Conservation (phyloP, 2,888 invertebrate species). For the Caenorhabditis parvicauda region DNA sequence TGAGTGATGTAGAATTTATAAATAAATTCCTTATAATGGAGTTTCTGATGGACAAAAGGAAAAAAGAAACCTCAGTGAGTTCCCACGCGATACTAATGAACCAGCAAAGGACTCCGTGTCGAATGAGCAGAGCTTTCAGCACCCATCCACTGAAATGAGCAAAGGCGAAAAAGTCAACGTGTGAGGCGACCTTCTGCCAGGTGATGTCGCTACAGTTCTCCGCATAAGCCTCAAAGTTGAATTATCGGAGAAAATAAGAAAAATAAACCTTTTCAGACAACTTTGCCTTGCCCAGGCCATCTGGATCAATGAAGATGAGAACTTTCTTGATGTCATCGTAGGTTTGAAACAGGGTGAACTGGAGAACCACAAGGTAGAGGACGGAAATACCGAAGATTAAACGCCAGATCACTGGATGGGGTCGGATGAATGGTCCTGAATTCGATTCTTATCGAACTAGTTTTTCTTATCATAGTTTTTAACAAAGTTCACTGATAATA, state of each 20-base stretch:
- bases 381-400: slow-evolving; percentile 78
- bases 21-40: too few relatives aligned
- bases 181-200: slow-evolving; percentile 82
- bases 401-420: slow-evolving; percentile 96
- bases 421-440: slow-evolving; percentile 88
- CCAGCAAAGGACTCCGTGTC: slow-evolving; percentile 94
- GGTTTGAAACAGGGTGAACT: slow-evolving; percentile 87
- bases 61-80: slow-evolving; percentile 78
- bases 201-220: slow-evolving; percentile 93
- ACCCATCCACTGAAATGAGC: slow-evolving; percentile 97
- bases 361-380: slow-evolving; percentile 68
- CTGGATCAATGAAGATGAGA: slow-evolving; percentile 92
- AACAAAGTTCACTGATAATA: background rate
- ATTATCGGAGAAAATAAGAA: background rate
- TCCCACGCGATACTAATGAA: slow-evolving; percentile 99
- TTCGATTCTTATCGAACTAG: background rate
- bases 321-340: slow-evolving; percentile 83
- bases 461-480: background rate
- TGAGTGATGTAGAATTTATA: too few relatives aligned
- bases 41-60: too few relatives aligned
- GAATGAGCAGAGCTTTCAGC: slow-evolving; percentile 82
- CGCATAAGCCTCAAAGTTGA: slow-evolving; percentile 81
- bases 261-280: slow-evolving; percentile 61
- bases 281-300: slow-evolving; percentile 63
- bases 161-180: slow-evolving; percentile 91